These are phyloP conservation scores for Pseudanteris insignis DNA, from an alignment of 2,888 invertebrate species.

Conservation along the genomic window DNA sequence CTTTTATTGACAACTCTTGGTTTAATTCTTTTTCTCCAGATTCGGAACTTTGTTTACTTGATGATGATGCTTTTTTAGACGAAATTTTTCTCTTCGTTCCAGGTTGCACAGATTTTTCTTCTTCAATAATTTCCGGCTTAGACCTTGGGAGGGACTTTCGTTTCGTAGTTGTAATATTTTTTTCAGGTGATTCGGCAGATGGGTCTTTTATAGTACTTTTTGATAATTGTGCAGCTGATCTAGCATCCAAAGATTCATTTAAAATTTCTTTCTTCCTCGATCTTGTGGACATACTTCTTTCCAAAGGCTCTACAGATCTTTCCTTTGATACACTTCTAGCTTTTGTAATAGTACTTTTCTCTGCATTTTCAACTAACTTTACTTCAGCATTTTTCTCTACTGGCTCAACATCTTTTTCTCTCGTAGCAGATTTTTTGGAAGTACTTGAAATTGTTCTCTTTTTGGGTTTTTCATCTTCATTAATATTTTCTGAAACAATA, in stretches of 20 bases:
- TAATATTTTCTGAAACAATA: not conserved
- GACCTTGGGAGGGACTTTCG: not conserved
- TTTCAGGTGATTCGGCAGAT: constrained; percentile 1
- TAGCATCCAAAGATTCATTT: too few species aligned
- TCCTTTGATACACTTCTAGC: constrained; percentile 4
- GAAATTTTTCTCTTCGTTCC: too few species aligned
- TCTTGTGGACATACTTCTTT: not conserved
- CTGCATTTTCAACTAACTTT: not conserved
- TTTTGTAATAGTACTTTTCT: too few species aligned
- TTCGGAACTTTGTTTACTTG: not conserved
- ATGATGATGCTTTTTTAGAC: too few species aligned
- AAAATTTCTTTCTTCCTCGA: too few species aligned
- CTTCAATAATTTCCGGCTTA: constrained; percentile 1
- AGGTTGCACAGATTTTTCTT: not conserved
- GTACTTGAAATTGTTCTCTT: not conserved
- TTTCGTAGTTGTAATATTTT: not conserved
- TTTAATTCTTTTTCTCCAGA: not conserved
- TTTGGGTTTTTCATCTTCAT: not conserved
- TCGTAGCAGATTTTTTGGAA: not conserved
- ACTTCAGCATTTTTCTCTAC: not conserved
- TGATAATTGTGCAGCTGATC: too few species aligned
- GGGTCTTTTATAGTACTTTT: not conserved
- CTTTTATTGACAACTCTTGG: not conserved
- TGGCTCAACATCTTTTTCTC: not conserved
- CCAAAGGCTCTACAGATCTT: constrained; percentile 3